Base-by-base conservation (phyloP, 2,113 vertebrate species). In the Dissostichus mawsoni region DNA sequence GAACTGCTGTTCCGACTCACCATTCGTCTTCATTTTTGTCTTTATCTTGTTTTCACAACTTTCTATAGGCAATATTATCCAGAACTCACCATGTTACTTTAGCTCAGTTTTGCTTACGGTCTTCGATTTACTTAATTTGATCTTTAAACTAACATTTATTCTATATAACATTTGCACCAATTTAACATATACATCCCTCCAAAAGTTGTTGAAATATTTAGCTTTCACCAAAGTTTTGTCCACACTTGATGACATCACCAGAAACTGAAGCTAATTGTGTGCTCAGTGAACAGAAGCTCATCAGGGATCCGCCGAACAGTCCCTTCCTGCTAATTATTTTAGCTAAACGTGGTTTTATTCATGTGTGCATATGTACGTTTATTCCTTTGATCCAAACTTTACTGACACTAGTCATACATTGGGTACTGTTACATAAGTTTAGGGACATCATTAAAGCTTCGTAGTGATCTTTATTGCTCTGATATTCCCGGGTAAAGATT, bases 311-410 rank as follows among this genome's bases (percentile, higher is more conserved):
- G 3, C 3, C 1, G 14, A 61, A 11, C 56, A 0, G 48, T 79
- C 74, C 69, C 79, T 25, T 65, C 33, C 67, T 66, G 73, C 69
- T 84, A 47, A 81, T 81, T 84, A 84, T 41, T 10, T 23, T 2
- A 0, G 5, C 18, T 69, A 17, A 70, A 53, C 45, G 23, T 45
- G n/a, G 11, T 45, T 47, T 36, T 23, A 1, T 13, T 76, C 61
- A 5, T 2, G 12, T 3, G 14, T 47, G 45, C 20, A 25, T 23
- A 33, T 7, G 5, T 4, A 17, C 11, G 9, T 9, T 13, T 3
- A 0, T 10, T 2, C 2, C 85, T 87, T 78, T 84, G 75, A 78
- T 81, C 81, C 44, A 9, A 20, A 56, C 71, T 66, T 53, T 29
- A 29, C 55, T 57, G 48, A 67, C 59, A 11, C 61, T 59, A 29